Evolutionary conservation across 2,888 invertebrate genomes (phyloP).

Genomic region (Sinodicranocentrus sp.): DNA sequence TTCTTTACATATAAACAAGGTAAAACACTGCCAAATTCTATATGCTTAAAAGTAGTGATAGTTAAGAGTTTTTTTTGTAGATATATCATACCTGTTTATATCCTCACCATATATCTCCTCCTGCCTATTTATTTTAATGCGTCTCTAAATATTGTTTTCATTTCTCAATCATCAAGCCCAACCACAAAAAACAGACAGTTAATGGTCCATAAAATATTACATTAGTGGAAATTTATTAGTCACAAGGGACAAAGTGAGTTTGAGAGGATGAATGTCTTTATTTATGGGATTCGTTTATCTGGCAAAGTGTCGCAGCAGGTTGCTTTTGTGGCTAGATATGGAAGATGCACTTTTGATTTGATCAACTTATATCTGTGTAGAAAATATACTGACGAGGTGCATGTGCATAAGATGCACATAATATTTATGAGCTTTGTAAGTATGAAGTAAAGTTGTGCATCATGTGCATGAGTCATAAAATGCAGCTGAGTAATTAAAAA

Average conservation of each 20-base stretch:
- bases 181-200: constrained; percentile 31
- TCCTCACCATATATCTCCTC: neutral
- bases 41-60: neutral
- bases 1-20: neutral
- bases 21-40: neutral
- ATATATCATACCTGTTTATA: neutral
- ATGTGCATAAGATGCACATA: too few relatives aligned
- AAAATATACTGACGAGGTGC: too few relatives aligned
- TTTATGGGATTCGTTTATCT: constrained; percentile 27
- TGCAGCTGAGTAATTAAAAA: neutral
- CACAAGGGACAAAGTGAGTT: constrained; percentile 16
- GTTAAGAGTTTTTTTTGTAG: constrained; percentile 1
- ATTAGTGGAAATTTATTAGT: constrained; percentile 52
- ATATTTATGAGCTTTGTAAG: neutral
- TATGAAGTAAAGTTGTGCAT: neutral
- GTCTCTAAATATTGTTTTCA: constrained; percentile 34
- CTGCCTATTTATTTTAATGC: neutral
- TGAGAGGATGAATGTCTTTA: constrained; percentile 28
- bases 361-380: too few relatives aligned
- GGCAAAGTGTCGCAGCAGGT: constrained; percentile 21
- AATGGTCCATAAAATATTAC: constrained; percentile 58
- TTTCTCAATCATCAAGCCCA: constrained; percentile 43
- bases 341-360: constrained; percentile 17
- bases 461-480: neutral
- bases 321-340: constrained; percentile 22